A percentile compares a stretch with the other conserved stretches of the same genome.
These are phyloP conservation scores for Acanthosepion pharaonis DNA, from an alignment of 2,888 invertebrate genomes.

Conservation along the genomic window DNA sequence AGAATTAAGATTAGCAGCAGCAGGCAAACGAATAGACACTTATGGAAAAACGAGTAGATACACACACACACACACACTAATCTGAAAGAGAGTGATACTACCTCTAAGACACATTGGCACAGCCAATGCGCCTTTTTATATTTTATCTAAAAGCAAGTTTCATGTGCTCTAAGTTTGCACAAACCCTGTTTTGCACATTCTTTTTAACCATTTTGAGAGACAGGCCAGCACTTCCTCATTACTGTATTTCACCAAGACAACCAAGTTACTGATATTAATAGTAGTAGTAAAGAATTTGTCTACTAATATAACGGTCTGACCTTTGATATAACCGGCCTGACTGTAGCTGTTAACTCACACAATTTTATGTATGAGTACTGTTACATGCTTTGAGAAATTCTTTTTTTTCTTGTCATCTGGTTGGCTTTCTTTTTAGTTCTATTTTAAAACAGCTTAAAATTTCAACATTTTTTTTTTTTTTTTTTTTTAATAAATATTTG, in stretches of 20 bases:
- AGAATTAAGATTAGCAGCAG: not conserved
- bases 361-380: not conserved
- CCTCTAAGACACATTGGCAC: not conserved
- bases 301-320: not conserved
- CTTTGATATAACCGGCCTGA: constrained; percentile 1
- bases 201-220: not conserved
- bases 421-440: not conserved
- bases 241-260: not conserved
- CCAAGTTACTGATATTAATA: not conserved
- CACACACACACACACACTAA: not conserved
- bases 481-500: not conserved
- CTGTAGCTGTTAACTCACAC: not conserved
- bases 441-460: not conserved
- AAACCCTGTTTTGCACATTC: not conserved
- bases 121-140: not conserved
- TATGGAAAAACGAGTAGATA: not conserved
- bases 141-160: not conserved
- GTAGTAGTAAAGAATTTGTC: constrained; percentile 33
- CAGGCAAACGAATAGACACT: not conserved
- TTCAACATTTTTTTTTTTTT: not conserved
- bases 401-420: not conserved
- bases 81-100: too few species aligned
- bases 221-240: not conserved
- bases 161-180: not conserved
- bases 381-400: not conserved